phyloP scores from a whole-genome alignment of 2,888 invertebrate species.

The Eudasyphora cyanicolor region DNA sequence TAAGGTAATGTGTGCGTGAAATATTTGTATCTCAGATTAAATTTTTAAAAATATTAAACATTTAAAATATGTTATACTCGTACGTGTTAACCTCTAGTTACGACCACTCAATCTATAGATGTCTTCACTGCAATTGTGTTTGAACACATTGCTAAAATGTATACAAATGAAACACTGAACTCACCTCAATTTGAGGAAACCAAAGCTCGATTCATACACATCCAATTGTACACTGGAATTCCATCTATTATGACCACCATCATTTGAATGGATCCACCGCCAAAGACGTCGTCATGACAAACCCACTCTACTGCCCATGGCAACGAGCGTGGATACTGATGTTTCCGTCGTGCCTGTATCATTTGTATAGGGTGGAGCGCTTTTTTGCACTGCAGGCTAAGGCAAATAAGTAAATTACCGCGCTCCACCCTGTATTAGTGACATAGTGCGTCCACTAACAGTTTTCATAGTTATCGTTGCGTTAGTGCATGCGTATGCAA shows the following conservation, averaged over 20 bases:
- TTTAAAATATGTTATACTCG: too few relatives aligned
- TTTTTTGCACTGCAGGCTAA: too few relatives aligned
- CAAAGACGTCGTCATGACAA: slow-evolving; percentile 42
- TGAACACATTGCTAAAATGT: too few relatives aligned
- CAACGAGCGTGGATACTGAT: slow-evolving; percentile 61
- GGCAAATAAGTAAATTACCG: too few relatives aligned
- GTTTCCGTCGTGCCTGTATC: slow-evolving; percentile 65
- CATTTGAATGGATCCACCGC: slow-evolving; percentile 5
- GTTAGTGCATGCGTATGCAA: slow-evolving; percentile 58
- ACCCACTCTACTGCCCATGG: slow-evolving; percentile 48
- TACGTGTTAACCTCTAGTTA: too few relatives aligned
- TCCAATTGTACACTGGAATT: slow-evolving; percentile 74
- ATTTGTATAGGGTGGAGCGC: too few relatives aligned
- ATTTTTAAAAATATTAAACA: too few relatives aligned
- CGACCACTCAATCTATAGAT: too few relatives aligned
- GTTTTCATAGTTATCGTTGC: slow-evolving; percentile 52
- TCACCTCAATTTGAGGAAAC: slow-evolving; percentile 77
- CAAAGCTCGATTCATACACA: slow-evolving; percentile 75
- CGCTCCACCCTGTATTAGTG: too few relatives aligned
- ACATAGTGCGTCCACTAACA: slow-evolving; percentile 54
- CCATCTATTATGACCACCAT: slow-evolving; percentile 66
- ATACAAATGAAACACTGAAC: slow-evolving; percentile 39
- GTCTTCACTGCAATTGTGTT: too few relatives aligned
- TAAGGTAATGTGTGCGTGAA: too few relatives aligned
- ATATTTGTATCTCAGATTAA: too few relatives aligned